Conservation (phyloP, 1,140 invertebrate genomes). For the Zaprionus taronus region DNA sequence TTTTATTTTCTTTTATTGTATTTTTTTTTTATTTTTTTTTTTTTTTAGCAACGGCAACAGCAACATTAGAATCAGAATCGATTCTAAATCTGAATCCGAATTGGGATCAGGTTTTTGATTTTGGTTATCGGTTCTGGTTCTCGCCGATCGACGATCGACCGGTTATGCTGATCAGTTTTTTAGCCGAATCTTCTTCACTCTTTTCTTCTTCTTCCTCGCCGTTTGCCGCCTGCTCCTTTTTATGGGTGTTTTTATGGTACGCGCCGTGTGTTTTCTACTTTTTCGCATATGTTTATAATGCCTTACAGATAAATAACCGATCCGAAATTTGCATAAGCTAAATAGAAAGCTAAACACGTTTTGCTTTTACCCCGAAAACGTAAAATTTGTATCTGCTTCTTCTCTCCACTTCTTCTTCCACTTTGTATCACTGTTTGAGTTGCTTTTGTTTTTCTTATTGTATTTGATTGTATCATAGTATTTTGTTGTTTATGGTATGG, state of each 20-base stretch:
- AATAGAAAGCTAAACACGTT: conserved; percentile 82
- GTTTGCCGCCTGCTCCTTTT: conserved; percentile 61
- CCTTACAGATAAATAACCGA: conserved; percentile 75
- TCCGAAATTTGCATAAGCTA: conserved; percentile 75
- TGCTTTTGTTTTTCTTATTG: not conserved
- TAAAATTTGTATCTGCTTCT: conserved; percentile 48
- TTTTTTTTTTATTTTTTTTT: conserved; percentile 3
- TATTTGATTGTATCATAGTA: conserved; percentile 20
- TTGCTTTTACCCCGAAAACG: conserved; percentile 76
- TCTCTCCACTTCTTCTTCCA: conserved; percentile 25
- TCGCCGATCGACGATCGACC: conserved; percentile 59
- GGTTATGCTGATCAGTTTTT: conserved; percentile 70
- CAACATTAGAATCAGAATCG: conserved; percentile 30
- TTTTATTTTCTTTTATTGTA: not conserved
- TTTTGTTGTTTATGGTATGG: conserved; percentile 1
- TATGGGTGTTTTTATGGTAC: conserved; percentile 72
- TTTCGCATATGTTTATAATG: conserved; percentile 60
- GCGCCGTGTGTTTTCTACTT: conserved; percentile 49
- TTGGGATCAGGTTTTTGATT: conserved; percentile 49
- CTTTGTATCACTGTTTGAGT: conserved; percentile 20
- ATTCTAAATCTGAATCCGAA: conserved; percentile 38
- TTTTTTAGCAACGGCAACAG: conserved; percentile 30
- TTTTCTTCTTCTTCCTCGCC: not conserved
- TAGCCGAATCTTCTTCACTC: conserved; percentile 15
- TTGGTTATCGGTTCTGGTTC: conserved; percentile 44